These are phyloP conservation scores for Holothuria leucospilota DNA, from an alignment of 53 echinoderm and acorn worm species.

Conservation along the genomic window DNA sequence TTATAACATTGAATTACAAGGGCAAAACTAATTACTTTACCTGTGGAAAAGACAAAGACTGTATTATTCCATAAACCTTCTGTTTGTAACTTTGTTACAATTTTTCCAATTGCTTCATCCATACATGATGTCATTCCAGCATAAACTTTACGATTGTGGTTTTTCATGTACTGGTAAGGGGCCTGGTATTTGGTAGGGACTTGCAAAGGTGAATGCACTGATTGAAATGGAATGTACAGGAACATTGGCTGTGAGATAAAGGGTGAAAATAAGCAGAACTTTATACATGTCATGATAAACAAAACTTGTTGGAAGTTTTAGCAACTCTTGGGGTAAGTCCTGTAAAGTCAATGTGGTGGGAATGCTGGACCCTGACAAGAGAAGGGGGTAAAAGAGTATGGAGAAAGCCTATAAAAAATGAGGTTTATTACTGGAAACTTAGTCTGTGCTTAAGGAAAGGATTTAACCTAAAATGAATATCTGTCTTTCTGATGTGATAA, in stretches of 20 bases:
- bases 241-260: slow-evolving; percentile 49
- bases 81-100: slow-evolving; percentile 1
- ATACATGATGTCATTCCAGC: slow-evolving; percentile 61
- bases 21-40: slow-evolving; percentile 32
- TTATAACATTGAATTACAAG: too few relatives aligned
- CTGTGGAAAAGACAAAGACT: slow-evolving; percentile 84
- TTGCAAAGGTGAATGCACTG: slow-evolving; percentile 57
- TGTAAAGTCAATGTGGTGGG: too few relatives aligned
- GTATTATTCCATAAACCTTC: slow-evolving; percentile 82
- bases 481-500: too few relatives aligned
- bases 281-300: too few relatives aligned
- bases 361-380: too few relatives aligned
- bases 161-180: slow-evolving; percentile 48
- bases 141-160: slow-evolving; percentile 10
- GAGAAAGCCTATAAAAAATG: too few relatives aligned
- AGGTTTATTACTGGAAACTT: too few relatives aligned
- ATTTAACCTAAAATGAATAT: too few relatives aligned
- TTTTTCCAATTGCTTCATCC: slow-evolving; percentile 60
- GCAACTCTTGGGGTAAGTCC: too few relatives aligned
- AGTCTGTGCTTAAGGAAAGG: too few relatives aligned
- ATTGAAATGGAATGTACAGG: slow-evolving; percentile 66
- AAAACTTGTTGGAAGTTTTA: too few relatives aligned
- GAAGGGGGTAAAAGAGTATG: too few relatives aligned
- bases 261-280: background rate
- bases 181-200: slow-evolving; percentile 52